Conservation (phyloP, 1,140 invertebrate species). For the Platyura marginata region DNA sequence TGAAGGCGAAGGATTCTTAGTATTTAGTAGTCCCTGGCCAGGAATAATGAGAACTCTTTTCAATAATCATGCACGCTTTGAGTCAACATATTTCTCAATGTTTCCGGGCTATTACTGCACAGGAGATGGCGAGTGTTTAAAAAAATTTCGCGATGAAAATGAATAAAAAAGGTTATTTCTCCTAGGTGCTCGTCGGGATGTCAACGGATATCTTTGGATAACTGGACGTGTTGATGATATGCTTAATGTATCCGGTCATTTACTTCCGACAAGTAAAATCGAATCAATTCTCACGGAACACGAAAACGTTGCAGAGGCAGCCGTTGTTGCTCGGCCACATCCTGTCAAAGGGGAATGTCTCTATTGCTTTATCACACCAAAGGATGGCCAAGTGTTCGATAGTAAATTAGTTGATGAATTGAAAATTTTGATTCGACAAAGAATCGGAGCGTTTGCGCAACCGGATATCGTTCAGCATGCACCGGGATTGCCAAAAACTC, state of each 20-base stretch:
- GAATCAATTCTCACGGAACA: conserved; percentile 83
- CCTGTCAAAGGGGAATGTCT: conserved; percentile 88
- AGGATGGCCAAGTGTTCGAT: conserved; percentile 50
- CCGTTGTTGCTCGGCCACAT: conserved; percentile 87
- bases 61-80: conserved; percentile 82
- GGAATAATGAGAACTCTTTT: conserved; percentile 91
- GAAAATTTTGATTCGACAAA: conserved; percentile 67
- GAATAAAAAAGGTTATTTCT: neutral
- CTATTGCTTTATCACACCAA: conserved; percentile 89
- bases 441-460: conserved; percentile 90
- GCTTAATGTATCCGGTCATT: conserved; percentile 93
- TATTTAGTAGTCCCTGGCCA: conserved; percentile 88
- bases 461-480: conserved; percentile 89
- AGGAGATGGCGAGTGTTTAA: conserved; percentile 64
- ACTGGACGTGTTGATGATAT: conserved; percentile 95
- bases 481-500: conserved; percentile 84
- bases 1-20: conserved; percentile 82
- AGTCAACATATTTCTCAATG: conserved; percentile 87
- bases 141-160: neutral
- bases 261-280: conserved; percentile 91
- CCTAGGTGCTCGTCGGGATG: conserved; percentile 68
- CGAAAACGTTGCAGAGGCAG: conserved; percentile 70
- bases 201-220: conserved; percentile 92
- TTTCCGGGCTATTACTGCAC: conserved; percentile 95
- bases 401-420: conserved; percentile 52